phyloP scores from a whole-genome alignment of 2,888 invertebrate genomes.

The Ischnura elegans region DNA sequence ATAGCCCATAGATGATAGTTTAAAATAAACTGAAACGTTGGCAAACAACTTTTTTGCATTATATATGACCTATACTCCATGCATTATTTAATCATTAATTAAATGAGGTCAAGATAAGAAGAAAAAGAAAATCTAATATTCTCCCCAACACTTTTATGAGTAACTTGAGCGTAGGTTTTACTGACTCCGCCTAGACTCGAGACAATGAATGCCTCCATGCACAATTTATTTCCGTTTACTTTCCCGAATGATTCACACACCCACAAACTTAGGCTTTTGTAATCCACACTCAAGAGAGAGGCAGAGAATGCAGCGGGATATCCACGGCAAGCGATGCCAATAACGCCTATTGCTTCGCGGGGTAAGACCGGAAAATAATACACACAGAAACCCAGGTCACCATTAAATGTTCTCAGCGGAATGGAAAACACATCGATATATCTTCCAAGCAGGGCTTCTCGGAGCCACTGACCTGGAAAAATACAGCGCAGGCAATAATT shows the following conservation, averaged over 20 bases:
- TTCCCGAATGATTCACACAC: not conserved
- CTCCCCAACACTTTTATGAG: no score
- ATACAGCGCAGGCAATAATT: not conserved
- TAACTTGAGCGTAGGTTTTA: no score
- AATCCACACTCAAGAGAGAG: not conserved
- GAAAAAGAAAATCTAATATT: no score
- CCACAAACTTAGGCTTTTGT: not conserved
- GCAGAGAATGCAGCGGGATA: not conserved
- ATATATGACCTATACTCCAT: no score
- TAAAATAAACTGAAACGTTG: no score
- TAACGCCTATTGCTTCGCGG: not conserved
- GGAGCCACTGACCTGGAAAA: slow-evolving; percentile 11
- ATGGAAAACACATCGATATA: slow-evolving; percentile 7
- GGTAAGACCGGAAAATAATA: not conserved
- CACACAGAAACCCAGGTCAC: not conserved
- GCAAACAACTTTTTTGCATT: no score
- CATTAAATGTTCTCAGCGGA: not conserved
- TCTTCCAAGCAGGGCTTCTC: not conserved
- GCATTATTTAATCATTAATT: no score
- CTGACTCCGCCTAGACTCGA: no score
- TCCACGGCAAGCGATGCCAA: not conserved
- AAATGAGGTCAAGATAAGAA: no score
- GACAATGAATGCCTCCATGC: not conserved
- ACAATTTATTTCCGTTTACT: not conserved
- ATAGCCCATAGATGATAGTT: no score